A percentile compares a stretch with the other conserved stretches of the same genome.
phyloP scores from a whole-genome alignment of 2,113 vertebrate species.

The Ciconia stormi region DNA sequence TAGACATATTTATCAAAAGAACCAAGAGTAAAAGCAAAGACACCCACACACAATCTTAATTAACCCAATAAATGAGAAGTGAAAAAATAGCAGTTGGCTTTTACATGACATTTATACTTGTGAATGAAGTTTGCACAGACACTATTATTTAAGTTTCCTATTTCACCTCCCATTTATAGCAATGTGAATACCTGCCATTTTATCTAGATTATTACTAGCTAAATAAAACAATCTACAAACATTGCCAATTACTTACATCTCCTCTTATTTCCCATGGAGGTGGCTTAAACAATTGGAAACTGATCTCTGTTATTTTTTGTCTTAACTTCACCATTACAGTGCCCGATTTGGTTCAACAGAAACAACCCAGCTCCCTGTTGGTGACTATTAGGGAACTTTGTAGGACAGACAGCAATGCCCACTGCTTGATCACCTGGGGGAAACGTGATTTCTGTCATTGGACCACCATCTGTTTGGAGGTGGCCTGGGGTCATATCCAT shows the following conservation, averaged over 20 bases:
- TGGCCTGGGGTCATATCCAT: not conserved
- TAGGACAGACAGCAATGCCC: not conserved
- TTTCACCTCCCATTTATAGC: not conserved
- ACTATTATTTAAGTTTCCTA: not conserved
- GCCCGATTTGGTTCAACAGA: not conserved
- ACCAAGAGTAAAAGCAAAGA: not conserved
- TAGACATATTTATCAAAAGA: not conserved
- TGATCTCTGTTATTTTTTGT: not conserved
- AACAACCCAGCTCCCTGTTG: not conserved
- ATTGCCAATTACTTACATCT: not conserved
- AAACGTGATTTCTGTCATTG: not conserved
- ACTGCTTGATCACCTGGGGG: not conserved
- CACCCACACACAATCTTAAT: not conserved
- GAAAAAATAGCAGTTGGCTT: not conserved
- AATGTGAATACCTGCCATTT: not conserved
- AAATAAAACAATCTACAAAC: not conserved
- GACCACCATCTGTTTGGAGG: not conserved
- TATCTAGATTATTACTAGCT: not conserved
- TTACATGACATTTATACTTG: not conserved
- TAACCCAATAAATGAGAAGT: not conserved
- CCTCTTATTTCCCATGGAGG: not conserved
- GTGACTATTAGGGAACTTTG: not conserved
- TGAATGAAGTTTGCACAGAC: not conserved
- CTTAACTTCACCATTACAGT: not conserved
- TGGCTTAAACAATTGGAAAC: not conserved